Evolutionary conservation across 2,888 invertebrate species (phyloP).

Genomic region (Phortica magna): DNA sequence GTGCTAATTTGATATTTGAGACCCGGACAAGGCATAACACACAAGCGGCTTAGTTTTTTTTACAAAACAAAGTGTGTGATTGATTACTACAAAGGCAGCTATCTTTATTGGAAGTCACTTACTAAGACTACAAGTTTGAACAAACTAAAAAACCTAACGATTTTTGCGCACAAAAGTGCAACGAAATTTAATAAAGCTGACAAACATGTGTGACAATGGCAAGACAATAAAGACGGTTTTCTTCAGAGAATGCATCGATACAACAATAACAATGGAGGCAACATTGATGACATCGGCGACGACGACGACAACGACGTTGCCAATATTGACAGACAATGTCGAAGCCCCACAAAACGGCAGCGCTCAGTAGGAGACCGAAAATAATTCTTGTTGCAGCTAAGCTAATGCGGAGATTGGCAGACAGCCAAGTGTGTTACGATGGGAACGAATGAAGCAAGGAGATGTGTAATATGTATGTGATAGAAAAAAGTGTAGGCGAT

Average conservation of each 20-base stretch:
- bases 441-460: neutral
- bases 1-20: slow-evolving; percentile 32
- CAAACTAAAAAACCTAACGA: too few relatives aligned
- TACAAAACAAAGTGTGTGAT: too few relatives aligned
- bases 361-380: slow-evolving; percentile 28
- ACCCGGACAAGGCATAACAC: slow-evolving; percentile 4
- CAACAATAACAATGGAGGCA: neutral
- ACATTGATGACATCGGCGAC: neutral
- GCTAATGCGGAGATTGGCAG: neutral
- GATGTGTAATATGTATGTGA: neutral
- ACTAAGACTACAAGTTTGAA: neutral
- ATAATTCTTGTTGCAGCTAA: neutral
- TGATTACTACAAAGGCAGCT: too few relatives aligned
- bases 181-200: slow-evolving; percentile 11
- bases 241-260: slow-evolving; percentile 1
- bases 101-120: neutral
- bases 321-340: neutral
- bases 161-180: neutral
- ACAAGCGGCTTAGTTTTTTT: neutral
- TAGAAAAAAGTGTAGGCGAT: neutral
- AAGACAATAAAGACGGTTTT: slow-evolving; percentile 14
- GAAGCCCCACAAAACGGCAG: slow-evolving; percentile 23
- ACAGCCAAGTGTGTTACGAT: neutral
- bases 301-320: neutral
- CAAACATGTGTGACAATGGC: slow-evolving; percentile 11